Conservation (phyloP, 2,797 vertebrate species). For the Crypturellus tataupa region DNA sequence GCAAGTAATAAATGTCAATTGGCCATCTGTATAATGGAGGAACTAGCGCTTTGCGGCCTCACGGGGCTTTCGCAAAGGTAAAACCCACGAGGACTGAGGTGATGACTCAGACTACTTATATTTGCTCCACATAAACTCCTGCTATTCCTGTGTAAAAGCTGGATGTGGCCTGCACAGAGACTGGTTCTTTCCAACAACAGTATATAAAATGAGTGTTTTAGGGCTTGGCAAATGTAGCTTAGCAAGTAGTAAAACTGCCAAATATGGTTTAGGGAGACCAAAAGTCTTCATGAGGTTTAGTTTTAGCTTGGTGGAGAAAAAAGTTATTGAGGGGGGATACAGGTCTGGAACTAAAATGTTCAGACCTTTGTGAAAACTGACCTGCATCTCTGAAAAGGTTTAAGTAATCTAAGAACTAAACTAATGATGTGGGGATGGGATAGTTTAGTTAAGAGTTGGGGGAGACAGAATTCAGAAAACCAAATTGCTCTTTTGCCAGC, state of each 20-base stretch:
- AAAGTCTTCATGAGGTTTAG: neutral
- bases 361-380: neutral
- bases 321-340: neutral
- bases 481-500: neutral
- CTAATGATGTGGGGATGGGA: neutral
- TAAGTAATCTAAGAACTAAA: neutral
- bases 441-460: neutral
- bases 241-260: neutral
- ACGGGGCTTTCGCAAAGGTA: neutral
- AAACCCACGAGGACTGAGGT: neutral
- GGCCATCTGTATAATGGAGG: neutral
- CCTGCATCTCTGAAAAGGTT: fast-evolving
- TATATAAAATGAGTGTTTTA: neutral
- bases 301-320: neutral
- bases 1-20: neutral
- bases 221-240: neutral
- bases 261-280: neutral
- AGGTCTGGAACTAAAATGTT: neutral
- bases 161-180: neutral
- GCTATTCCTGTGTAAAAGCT: neutral
- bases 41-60: neutral
- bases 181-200: neutral
- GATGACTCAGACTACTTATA: neutral
- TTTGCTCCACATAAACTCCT: neutral
- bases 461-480: neutral